Percentiles rank a stretch among this genome's conserved stretches.
phyloP scores from a whole-genome alignment of 2,888 invertebrate genomes.

The Thumatha senex region DNA sequence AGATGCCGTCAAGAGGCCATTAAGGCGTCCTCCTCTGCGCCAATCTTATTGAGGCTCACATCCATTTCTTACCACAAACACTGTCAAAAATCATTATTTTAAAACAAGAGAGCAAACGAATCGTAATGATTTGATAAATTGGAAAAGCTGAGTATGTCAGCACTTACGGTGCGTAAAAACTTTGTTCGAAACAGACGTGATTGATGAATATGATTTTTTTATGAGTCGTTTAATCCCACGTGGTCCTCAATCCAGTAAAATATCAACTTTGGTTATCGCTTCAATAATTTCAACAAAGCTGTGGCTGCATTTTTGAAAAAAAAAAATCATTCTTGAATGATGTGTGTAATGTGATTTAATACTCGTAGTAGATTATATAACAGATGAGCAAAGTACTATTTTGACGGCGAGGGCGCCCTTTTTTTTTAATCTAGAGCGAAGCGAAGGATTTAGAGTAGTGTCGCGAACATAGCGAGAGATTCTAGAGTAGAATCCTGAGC shows the following conservation, averaged over 20 bases:
- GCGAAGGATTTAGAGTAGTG: no score
- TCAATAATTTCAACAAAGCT: conserved; percentile 24
- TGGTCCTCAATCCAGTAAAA: conserved; percentile 22
- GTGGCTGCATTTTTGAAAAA: no score
- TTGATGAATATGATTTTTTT: conserved; percentile 45
- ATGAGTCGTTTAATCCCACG: conserved; percentile 42
- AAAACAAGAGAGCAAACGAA: conserved; percentile 34
- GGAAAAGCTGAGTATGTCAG: conserved; percentile 33
- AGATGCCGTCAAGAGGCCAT: conserved; percentile 78
- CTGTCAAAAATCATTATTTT: conserved; percentile 51
- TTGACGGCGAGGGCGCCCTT: no score
- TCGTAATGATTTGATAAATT: conserved; percentile 41
- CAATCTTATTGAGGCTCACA: conserved; percentile 76
- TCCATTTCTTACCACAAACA: conserved; percentile 64
- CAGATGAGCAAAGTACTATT: no score
- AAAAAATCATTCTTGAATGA: no score
- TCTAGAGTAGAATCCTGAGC: no score
- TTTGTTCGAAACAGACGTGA: conserved; percentile 40
- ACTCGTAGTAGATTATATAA: no score
- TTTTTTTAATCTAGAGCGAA: no score
- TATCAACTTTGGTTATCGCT: conserved; percentile 31
- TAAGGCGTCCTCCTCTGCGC: conserved; percentile 73
- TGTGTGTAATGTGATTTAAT: no score
- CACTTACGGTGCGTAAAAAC: conserved; percentile 31
- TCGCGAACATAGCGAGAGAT: no score